A percentile compares a stretch with the other conserved stretches of the same genome.
Conservation (phyloP, 2,797 vertebrate species). For the Sciaenops ocellatus region DNA sequence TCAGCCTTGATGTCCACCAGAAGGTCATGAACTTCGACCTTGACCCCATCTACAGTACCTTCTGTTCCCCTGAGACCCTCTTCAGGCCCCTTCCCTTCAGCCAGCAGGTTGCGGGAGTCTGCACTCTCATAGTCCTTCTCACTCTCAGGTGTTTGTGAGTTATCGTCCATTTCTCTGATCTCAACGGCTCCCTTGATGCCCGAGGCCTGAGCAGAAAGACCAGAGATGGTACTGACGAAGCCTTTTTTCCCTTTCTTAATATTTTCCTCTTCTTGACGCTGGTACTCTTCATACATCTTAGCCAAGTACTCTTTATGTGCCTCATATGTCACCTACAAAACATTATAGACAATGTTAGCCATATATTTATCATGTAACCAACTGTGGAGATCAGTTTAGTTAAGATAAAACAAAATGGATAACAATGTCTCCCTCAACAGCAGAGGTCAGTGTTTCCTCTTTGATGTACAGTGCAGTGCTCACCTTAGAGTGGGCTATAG, state of each 20-base stretch:
- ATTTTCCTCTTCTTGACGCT: slow-evolving; percentile 97
- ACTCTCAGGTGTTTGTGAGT: slow-evolving; percentile 92
- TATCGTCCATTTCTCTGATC: slow-evolving; percentile 92
- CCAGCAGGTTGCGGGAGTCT: slow-evolving; percentile 88
- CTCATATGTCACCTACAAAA: slow-evolving; percentile 86
- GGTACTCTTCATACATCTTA: slow-evolving; percentile 99
- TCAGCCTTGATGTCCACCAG: slow-evolving; percentile 98
- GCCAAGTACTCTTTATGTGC: slow-evolving; percentile 98
- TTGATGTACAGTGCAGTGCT: slow-evolving; percentile 82
- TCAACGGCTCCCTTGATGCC: slow-evolving; percentile 91
- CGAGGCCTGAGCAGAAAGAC: slow-evolving; percentile 91
- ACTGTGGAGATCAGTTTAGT: neutral
- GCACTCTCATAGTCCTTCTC: slow-evolving; percentile 92
- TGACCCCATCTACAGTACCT: slow-evolving; percentile 84
- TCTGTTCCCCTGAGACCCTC: slow-evolving; percentile 78
- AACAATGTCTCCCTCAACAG: slow-evolving; percentile 40
- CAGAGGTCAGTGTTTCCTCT: slow-evolving; percentile 75
- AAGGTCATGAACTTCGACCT: slow-evolving; percentile 93
- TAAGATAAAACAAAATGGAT: neutral
- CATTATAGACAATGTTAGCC: neutral
- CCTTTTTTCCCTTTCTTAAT: slow-evolving; percentile 98
- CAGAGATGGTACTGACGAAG: slow-evolving; percentile 97
- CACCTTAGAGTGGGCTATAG: slow-evolving; percentile 99
- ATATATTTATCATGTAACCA: neutral
- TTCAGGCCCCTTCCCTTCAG: slow-evolving; percentile 87